Evolutionary conservation across 64 coral and sea anemone species (phyloP), one percentile per base, ranked within the genome.

Genomic region (Actinia tenebrosa): DNA sequence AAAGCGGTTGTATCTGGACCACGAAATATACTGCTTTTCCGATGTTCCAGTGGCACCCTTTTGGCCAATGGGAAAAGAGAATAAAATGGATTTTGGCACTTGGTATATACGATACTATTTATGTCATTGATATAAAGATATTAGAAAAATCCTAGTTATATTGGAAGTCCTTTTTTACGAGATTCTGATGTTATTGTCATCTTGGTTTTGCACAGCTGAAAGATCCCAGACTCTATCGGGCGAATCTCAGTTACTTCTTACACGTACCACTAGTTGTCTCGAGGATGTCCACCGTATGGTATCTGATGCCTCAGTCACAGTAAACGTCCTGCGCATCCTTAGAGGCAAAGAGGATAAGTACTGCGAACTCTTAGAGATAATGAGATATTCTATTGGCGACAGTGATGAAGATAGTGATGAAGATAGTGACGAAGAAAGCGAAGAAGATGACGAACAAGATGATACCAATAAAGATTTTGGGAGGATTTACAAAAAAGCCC

Each of bases 241-340:
- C 3, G 89, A 85, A 55, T 68, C 61, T 13, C 44, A 84, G 68
- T 17, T 10, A 15, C 82, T 90, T 25, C 68, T 85, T 23, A 56
- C 84, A 16, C 56, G 16, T 0, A 82, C 89, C 20, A 46, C 68
- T 15, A 84, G 80, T 16, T 82, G 83, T 30, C 17, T 90, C 6
- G 82, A 75, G 11, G 27, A 75, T 15, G 42, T 43, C 25, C 23
- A 75, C 42, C 69, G 27, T 13, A 45, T 27, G 10, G 15, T 90
- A 56, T 77, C 47, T 10, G 83, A 60, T 62, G 89, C n/a, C 15
- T 64, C 75, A 3, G 77, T 90, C 72, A 47, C 68, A 0, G 53
- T 79, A 6, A 53, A 47, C 4, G 85, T 45, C 30, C 17, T 90
- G 18, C 42, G 43, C 43, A 85, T 85, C 77, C 30, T 90, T 14